Evolutionary conservation across 1,140 invertebrate species (phyloP).

Genomic region (Periplaneta americana): DNA sequence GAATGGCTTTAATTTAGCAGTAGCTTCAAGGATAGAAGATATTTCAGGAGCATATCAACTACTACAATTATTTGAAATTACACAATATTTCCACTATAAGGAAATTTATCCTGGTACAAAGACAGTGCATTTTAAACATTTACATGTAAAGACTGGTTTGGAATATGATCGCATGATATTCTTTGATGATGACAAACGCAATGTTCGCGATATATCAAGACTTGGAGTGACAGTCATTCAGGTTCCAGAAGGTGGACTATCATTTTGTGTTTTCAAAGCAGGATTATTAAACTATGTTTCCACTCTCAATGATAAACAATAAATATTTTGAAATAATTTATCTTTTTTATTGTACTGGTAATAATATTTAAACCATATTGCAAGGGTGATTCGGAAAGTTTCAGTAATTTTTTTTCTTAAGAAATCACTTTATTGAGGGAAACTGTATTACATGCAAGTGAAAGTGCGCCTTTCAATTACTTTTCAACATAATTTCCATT

Average conservation of each 20-base stretch:
- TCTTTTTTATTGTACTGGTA: too few species aligned
- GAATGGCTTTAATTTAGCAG: slow-evolving; percentile 12
- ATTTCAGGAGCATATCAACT: slow-evolving; percentile 24
- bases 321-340: too few species aligned
- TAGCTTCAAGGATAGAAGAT: slow-evolving; percentile 26
- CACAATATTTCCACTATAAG: slow-evolving; percentile 18
- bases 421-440: too few species aligned
- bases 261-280: slow-evolving; percentile 23
- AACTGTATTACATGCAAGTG: too few species aligned
- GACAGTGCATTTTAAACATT: slow-evolving; percentile 20
- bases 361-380: too few species aligned
- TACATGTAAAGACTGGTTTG: slow-evolving; percentile 31
- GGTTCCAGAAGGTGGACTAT: slow-evolving; percentile 27
- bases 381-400: too few species aligned
- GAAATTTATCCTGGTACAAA: slow-evolving; percentile 24
- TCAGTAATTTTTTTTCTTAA: too few species aligned
- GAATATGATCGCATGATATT: slow-evolving; percentile 43
- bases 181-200: slow-evolving; percentile 38
- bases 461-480: too few species aligned
- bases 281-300: slow-evolving; percentile 24
- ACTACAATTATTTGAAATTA: slow-evolving; percentile 21
- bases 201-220: slow-evolving; percentile 29
- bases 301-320: too few species aligned
- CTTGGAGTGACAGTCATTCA: slow-evolving; percentile 31
- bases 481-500: too few species aligned